phyloP scores from a whole-genome alignment of 2,888 invertebrate species.

The Choreutis nemorana region DNA sequence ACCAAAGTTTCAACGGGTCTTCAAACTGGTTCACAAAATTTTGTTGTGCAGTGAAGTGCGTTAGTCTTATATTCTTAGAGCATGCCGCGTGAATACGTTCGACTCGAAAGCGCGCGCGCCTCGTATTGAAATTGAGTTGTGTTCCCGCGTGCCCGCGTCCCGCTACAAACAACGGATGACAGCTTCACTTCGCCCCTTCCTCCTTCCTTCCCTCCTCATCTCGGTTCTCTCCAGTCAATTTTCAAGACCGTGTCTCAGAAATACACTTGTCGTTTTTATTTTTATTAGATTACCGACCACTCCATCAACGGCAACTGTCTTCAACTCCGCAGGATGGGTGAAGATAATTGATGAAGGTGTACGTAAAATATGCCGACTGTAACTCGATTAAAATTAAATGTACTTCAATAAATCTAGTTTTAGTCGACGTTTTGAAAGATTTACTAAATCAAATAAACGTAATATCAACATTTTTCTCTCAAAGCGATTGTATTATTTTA shows the following conservation, averaged over 20 bases:
- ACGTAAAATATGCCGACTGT: too few species aligned
- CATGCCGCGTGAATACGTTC: slow-evolving; percentile 16
- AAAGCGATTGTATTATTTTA: too few species aligned
- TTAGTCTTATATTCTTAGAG: neutral
- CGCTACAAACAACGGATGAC: slow-evolving; percentile 39
- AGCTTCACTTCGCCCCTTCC: slow-evolving; percentile 33
- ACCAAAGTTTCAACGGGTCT: neutral
- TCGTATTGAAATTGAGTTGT: slow-evolving; percentile 21
- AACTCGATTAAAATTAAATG: too few species aligned
- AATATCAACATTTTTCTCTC: too few species aligned
- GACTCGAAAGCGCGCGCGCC: slow-evolving; percentile 36
- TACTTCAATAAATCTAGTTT: too few species aligned
- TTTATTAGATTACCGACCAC: slow-evolving; percentile 34
- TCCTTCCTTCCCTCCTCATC: slow-evolving; percentile 28
- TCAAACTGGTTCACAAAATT: too few species aligned
- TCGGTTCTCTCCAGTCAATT: slow-evolving; percentile 11
- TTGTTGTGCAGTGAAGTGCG: neutral
- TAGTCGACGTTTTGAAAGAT: too few species aligned
- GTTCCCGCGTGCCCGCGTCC: slow-evolving; percentile 18
- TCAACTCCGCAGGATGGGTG: slow-evolving; percentile 22
- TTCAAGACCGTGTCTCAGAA: slow-evolving; percentile 22
- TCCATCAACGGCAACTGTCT: slow-evolving; percentile 25
- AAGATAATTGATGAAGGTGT: slow-evolving; percentile 22
- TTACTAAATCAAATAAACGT: too few species aligned
- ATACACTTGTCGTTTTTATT: slow-evolving; percentile 52